Percentiles rank a stretch among this genome's conserved stretches.
Conservation (phyloP, 2,113 vertebrate species). For the Sander lucioperca region DNA sequence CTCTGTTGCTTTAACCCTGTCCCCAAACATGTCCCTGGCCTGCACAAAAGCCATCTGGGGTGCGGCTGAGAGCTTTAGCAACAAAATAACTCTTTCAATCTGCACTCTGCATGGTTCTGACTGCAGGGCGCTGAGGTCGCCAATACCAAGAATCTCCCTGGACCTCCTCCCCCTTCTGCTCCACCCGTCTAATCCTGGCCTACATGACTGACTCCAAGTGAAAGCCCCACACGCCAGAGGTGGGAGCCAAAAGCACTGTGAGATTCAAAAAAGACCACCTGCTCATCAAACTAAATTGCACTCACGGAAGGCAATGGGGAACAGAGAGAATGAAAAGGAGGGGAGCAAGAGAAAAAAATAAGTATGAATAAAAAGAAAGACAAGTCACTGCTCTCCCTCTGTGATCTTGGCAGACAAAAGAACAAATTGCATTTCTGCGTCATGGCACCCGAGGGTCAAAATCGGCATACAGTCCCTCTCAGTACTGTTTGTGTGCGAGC, state of each 20-base stretch:
- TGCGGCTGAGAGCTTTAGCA: constrained; percentile 67
- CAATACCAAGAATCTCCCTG: constrained; percentile 57
- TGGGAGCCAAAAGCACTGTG: constrained; percentile 74
- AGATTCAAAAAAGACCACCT: constrained; percentile 80
- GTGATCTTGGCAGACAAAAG: constrained; percentile 81
- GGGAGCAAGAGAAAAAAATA: constrained; percentile 21
- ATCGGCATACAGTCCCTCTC: constrained; percentile 65
- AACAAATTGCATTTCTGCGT: constrained; percentile 79
- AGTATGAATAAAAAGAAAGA: constrained; percentile 62
- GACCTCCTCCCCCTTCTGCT: constrained; percentile 58
- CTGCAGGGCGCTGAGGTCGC: constrained; percentile 64
- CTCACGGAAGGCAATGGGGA: constrained; percentile 59
- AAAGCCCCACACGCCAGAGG: constrained; percentile 75
- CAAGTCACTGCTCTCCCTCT: constrained; percentile 73
- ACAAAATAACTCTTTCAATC: constrained; percentile 81
- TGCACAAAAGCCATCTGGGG: constrained; percentile 80
- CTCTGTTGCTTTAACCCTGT: constrained; percentile 58
- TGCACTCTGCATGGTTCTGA: constrained; percentile 73
- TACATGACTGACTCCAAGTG: constrained; percentile 79
- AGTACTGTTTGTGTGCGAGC: constrained; percentile 60
- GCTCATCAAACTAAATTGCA: constrained; percentile 83
- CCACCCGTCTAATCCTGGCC: constrained; percentile 73
- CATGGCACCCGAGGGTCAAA: constrained; percentile 58
- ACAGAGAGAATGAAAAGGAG: constrained; percentile 66
- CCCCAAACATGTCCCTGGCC: constrained; percentile 57